Conservation (phyloP, 2,797 vertebrate species). For the Acipenser oxyrinchus region DNA sequence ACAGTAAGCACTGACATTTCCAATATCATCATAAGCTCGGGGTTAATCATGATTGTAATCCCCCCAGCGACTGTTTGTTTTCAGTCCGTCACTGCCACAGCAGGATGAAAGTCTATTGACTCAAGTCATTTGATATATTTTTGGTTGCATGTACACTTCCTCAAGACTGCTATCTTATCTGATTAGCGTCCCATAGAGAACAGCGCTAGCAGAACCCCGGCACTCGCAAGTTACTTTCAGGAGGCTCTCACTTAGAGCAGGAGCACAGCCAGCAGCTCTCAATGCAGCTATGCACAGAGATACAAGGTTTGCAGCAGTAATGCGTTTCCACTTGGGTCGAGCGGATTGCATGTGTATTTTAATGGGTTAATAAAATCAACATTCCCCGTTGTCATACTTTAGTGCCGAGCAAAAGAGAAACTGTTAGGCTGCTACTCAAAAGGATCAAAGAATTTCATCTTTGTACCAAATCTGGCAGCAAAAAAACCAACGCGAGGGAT, state of each 20-base stretch:
- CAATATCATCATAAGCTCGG: too few relatives aligned
- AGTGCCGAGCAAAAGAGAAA: slow-evolving; percentile 43
- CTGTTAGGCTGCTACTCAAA: slow-evolving; percentile 37
- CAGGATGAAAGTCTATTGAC: neutral
- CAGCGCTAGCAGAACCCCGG: neutral
- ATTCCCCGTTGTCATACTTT: slow-evolving; percentile 45
- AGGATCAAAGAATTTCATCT: slow-evolving; percentile 55
- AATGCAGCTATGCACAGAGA: neutral
- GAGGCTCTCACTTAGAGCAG: neutral
- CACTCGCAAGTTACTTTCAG: neutral
- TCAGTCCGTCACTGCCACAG: neutral
- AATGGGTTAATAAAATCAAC: slow-evolving; percentile 48
- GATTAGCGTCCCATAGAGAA: neutral
- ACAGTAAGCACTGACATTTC: too few relatives aligned
- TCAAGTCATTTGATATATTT: neutral
- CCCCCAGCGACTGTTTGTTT: neutral
- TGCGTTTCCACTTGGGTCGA: neutral
- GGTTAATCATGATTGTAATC: too few relatives aligned
- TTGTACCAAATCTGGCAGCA: slow-evolving; percentile 30
- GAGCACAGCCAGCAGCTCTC: neutral
- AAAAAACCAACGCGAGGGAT: slow-evolving; percentile 25
- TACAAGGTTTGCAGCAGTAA: neutral
- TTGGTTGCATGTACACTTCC: neutral
- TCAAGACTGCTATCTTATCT: neutral
- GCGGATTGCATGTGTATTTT: neutral